phyloP scores from a whole-genome alignment of 2,113 vertebrate genomes.

The Corythornis madagascariensis region DNA sequence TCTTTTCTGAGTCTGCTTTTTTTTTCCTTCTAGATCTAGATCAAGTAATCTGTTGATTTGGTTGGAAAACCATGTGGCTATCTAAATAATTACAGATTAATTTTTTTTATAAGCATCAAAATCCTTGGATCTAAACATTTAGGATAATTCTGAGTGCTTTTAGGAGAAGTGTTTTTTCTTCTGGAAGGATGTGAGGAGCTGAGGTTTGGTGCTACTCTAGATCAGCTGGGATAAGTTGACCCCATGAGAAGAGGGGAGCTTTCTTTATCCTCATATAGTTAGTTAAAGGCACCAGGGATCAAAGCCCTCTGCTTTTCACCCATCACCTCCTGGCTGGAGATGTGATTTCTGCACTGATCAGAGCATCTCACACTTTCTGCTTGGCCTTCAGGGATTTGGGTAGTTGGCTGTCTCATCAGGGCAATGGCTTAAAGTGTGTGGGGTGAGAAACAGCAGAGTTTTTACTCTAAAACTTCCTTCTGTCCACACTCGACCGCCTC shows the following conservation, averaged over 20 bases:
- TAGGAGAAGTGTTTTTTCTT: not conserved
- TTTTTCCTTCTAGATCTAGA: not conserved
- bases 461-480: conserved; percentile 9
- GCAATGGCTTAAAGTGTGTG: not conserved
- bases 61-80: not conserved
- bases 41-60: not conserved
- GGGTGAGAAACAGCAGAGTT: not conserved
- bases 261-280: rapidly evolving
- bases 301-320: not conserved
- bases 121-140: not conserved
- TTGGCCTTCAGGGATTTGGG: not conserved
- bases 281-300: rapidly evolving
- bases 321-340: not conserved
- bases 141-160: not conserved
- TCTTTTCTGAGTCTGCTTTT: not conserved
- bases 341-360: not conserved
- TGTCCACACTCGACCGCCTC: conserved; percentile 28
- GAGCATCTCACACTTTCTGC: not conserved
- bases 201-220: not conserved
- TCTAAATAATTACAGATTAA: not conserved
- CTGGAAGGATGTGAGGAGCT: not conserved
- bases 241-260: not conserved
- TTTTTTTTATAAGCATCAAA: not conserved
- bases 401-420: not conserved
- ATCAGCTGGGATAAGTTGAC: not conserved